phyloP scores from a whole-genome alignment of 2,113 vertebrate species.

The Callipepla californica region DNA sequence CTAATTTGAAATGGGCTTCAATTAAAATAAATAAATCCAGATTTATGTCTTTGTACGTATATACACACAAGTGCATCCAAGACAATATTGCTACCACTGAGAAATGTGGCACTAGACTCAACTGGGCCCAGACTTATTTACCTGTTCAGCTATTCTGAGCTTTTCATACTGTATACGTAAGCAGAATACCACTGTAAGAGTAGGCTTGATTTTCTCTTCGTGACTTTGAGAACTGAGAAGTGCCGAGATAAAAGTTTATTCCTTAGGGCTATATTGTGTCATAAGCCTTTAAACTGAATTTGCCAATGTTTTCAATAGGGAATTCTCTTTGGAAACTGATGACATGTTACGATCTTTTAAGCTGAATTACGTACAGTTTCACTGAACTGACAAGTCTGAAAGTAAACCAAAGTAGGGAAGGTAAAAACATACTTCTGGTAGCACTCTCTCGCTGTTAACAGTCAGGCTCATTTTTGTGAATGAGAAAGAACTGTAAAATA shows the following conservation, averaged over 20 bases:
- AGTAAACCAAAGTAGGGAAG: slow-evolving; percentile 3
- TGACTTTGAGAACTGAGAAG: slow-evolving; percentile 43
- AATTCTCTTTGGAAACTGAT: slow-evolving; percentile 60
- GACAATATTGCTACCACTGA: not conserved
- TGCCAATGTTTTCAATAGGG: slow-evolving; percentile 48
- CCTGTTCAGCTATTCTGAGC: not conserved
- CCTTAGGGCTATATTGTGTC: slow-evolving; percentile 47
- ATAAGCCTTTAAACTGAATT: slow-evolving; percentile 61
- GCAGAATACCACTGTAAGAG: not conserved
- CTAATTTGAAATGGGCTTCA: not conserved
- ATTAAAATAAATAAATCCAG: not conserved
- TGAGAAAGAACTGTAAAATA: not conserved
- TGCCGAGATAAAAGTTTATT: slow-evolving; percentile 57
- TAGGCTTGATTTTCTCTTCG: not conserved
- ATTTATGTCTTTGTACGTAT: not conserved
- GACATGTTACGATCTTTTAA: slow-evolving; percentile 41
- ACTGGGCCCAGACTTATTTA: not conserved
- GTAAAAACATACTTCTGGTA: not conserved
- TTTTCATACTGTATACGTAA: not conserved
- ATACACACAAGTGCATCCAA: not conserved
- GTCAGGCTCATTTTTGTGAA: not conserved
- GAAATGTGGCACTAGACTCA: not conserved
- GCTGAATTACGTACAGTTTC: slow-evolving; percentile 41
- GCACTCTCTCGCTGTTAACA: not conserved
- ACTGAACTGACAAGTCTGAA: slow-evolving; percentile 39